Evolutionary conservation across 1,140 invertebrate species (phyloP), one percentile per base, ranked within the genome.

Genomic region (Glossosoma conforme): DNA sequence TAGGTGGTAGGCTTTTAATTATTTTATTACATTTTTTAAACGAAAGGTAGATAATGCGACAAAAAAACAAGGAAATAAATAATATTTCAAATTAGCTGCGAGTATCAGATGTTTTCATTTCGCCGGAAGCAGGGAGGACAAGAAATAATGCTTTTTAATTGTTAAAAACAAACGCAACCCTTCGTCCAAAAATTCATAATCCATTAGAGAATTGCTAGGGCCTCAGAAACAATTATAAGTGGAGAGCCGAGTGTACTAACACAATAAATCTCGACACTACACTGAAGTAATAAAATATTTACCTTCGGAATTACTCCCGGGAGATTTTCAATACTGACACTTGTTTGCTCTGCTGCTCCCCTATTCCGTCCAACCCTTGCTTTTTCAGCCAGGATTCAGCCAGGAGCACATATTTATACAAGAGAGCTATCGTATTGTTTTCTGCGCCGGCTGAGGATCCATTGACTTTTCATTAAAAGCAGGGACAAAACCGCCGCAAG

Each of bases 261-360:
- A 58, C 56, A 58, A 53, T 58, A 58, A 58, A 58, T 58, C 56
- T 58, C 56, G 50, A 54, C 56, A 58, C 56, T 58, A 53, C 54
- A 52, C 51, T 43, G 52, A 58, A 58, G 52, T 58, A 58, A 58
- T 58, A 58, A 58, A 58, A 58, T 58, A 58, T 58, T 58, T 58
- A 58, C 56, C 47, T 54, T 44, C 56, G 36, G 47, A 58, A 58
- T 58, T 54, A 54, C 56, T 58, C 56, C 56, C 56, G 56, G 38
- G 56, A 58, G 56, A 38, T 58, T 58, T 58, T 58, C 52, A 52
- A 58, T 58, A 54, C 56, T 53, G 56, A 54, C 56, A 58, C 56
- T 58, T 58, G 56, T 58, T 58, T 58, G 56, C 42, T 24, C 50
- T 45, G 33, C 30, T n/a, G 22, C 50, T 47, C 51, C 50, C 45